A percentile compares a stretch with the other conserved stretches of the same genome.
These are phyloP conservation scores for Pterois miles DNA, from an alignment of 2,797 vertebrate genomes.

Conservation along the genomic window DNA sequence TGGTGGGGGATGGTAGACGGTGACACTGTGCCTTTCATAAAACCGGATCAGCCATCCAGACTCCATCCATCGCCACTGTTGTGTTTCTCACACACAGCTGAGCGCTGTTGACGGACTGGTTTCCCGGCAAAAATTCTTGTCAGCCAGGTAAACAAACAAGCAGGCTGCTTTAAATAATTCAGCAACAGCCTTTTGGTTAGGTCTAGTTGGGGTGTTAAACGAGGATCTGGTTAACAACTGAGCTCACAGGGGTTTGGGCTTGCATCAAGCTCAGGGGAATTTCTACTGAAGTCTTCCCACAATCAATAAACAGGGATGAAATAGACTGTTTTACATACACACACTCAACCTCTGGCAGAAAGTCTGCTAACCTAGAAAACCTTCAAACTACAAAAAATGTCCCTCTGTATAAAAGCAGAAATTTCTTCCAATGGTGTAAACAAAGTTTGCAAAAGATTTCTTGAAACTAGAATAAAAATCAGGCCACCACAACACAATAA, in stretches of 20 bases:
- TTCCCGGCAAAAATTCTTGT: constrained; percentile 33
- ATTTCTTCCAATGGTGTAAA: neutral
- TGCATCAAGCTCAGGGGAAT: neutral
- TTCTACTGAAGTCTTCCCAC: neutral
- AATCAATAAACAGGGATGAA: neutral
- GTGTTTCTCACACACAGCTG: constrained; percentile 14
- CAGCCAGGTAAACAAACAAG: constrained; percentile 59
- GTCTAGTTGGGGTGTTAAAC: constrained; percentile 3
- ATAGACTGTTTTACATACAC: neutral
- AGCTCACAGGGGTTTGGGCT: neutral
- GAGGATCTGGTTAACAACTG: constrained; percentile 7
- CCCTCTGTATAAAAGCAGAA: neutral
- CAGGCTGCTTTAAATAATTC: constrained; percentile 61
- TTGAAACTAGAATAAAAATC: neutral
- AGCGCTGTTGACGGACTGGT: constrained; percentile 11
- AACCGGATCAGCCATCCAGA: constrained; percentile 37
- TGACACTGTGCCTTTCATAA: constrained; percentile 51
- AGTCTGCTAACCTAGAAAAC: neutral
- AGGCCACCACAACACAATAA: neutral
- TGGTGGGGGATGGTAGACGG: neutral
- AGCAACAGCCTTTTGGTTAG: constrained; percentile 23
- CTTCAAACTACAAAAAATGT: neutral
- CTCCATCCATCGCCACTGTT: neutral
- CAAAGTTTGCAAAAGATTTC: neutral
- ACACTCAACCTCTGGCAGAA: neutral